Evolutionary conservation across 2,113 vertebrate species (phyloP), one percentile per base, ranked within the genome.

Genomic region (Gorsachius goisagi): DNA sequence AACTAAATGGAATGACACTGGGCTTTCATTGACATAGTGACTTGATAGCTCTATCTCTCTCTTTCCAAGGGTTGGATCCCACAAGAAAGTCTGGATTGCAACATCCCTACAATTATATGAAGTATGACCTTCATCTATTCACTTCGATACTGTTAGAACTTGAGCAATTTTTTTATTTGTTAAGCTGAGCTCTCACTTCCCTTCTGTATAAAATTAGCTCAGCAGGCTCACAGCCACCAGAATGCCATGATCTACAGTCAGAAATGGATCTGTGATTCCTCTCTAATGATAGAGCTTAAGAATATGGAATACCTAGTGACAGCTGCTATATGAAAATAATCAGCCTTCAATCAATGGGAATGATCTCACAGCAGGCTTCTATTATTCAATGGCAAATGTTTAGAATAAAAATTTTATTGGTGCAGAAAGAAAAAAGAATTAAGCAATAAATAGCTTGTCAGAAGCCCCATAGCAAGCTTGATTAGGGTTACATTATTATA

Each of bases 251-350:
- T 68, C 78, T 60, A 37, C 76, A 73, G 64, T 85, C 72, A 94
- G 86, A 94, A 95, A 95, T 37, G 33, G 32, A 74, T 90, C 59
- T 88, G 44, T 91, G 88, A 91, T 91, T 90, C 77, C 56, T 83
- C 44, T 73, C 39, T 90, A 93, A 92, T 77, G 80, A 73, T 2
- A 52, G 47, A 93, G 78, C 17, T 77, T 80, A 68, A 74, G 81
- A 89, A 90, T 62, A 41, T 85, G 73, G 73, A 89, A 83, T 87
- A 66, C 41, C 76, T 95, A 91, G 47, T 74, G 60, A 77, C 71
- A 97, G 32, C 55, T 85, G 75, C 53, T 95, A 79, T 95, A 87
- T 63, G 80, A 96, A 98, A 98, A 97, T 93, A 96, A 97, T 96
- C 83, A 90, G 64, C 37, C 24, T 97, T 97, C 71, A 95, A 77